Conservation (phyloP, 2,797 vertebrate species). For the Lepidocolaptes lacrymiger region DNA sequence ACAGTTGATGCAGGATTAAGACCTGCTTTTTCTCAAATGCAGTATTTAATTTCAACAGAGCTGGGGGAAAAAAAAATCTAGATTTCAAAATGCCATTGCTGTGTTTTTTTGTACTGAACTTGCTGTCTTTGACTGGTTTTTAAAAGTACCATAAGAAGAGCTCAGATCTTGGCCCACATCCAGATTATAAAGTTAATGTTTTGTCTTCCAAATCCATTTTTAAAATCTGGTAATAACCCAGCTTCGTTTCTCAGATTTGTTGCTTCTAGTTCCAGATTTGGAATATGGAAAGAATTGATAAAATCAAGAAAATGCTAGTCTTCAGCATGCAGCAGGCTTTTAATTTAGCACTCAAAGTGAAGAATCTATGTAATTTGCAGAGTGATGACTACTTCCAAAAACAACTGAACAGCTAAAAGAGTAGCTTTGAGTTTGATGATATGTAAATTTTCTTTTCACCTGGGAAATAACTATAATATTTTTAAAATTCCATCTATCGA, state of each 20-base stretch:
- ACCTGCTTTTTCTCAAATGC: not conserved
- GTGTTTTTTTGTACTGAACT: not conserved
- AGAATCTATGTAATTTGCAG: not conserved
- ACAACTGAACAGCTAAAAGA: not conserved
- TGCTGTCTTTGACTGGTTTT: not conserved
- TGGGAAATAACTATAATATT: not conserved
- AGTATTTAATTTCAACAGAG: not conserved
- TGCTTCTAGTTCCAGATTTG: conserved; percentile 1
- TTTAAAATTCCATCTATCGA: not conserved
- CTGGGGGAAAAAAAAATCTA: not conserved
- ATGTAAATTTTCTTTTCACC: not conserved
- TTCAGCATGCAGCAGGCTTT: not conserved
- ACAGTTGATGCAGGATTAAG: not conserved
- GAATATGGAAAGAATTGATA: not conserved
- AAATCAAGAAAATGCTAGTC: conserved; percentile 23
- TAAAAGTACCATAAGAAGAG: not conserved
- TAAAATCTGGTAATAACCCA: not conserved
- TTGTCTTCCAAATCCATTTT: conserved; percentile 32
- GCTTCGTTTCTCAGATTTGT: conserved; percentile 4
- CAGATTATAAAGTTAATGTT: not conserved
- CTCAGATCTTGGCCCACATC: not conserved
- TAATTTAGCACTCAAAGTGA: conserved; percentile 4
- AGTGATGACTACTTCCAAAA: conserved; percentile 12
- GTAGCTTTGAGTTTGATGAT: not conserved
- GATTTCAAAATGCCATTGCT: not conserved